A percentile compares a stretch with the other conserved stretches of the same genome.
Evolutionary conservation across 2,113 vertebrate genomes (phyloP).

Genomic region (Aramus guarauna): DNA sequence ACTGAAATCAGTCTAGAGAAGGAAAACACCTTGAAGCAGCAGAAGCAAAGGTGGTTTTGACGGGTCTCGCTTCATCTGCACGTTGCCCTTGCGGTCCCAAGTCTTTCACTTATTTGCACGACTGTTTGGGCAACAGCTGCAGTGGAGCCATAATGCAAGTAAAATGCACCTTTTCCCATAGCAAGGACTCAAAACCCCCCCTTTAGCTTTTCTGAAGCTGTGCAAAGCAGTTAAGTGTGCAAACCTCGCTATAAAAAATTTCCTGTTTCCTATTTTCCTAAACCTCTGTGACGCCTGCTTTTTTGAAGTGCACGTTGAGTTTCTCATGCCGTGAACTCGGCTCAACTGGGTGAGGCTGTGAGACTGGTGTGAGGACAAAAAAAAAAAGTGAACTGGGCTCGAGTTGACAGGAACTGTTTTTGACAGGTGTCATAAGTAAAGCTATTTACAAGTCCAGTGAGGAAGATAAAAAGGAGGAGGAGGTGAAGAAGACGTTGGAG

Average conservation of each 20-base stretch:
- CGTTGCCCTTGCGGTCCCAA: neutral
- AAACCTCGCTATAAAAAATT: neutral
- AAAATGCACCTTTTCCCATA: neutral
- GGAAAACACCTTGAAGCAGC: neutral
- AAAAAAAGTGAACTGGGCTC: neutral
- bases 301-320: neutral
- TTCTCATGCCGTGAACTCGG: neutral
- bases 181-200: neutral
- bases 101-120: neutral
- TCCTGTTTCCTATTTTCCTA: neutral
- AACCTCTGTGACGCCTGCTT: neutral
- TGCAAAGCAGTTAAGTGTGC: neutral
- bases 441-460: slow-evolving; percentile 96
- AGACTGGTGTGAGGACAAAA: neutral
- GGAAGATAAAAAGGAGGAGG: slow-evolving; percentile 97
- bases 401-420: neutral
- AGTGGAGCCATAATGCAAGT: neutral
- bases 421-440: slow-evolving; percentile 91
- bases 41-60: neutral
- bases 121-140: neutral
- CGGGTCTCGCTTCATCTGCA: neutral
- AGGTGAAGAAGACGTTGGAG: slow-evolving; percentile 96
- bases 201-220: neutral
- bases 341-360: neutral
- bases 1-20: neutral